These are phyloP conservation scores for Drosophila glabriapex DNA, from an alignment of 2,888 invertebrate species.

Conservation along the genomic window DNA sequence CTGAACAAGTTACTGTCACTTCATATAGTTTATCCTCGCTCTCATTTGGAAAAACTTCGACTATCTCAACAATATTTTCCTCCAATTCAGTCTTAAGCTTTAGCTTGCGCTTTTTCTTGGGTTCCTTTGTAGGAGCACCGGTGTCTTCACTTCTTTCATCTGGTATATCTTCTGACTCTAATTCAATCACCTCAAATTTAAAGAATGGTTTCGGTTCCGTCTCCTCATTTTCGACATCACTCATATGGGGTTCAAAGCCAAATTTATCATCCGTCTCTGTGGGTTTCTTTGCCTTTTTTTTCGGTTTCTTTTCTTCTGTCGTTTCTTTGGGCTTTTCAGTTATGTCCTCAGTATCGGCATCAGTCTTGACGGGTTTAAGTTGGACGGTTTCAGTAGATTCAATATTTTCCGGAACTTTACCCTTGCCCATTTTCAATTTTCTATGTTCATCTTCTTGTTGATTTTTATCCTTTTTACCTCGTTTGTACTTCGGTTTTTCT, in stretches of 20 bases:
- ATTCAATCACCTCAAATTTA: conserved; percentile 76
- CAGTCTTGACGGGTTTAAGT: conserved; percentile 76
- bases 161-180: conserved; percentile 60
- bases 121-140: conserved; percentile 59
- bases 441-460: conserved; percentile 62
- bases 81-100: conserved; percentile 84
- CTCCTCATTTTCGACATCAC: conserved; percentile 51
- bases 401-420: conserved; percentile 74
- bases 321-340: conserved; percentile 38
- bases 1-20: conserved; percentile 67
- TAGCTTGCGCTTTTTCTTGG: conserved; percentile 82
- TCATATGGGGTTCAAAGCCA: conserved; percentile 57
- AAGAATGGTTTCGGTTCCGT: conserved; percentile 67
- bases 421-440: conserved; percentile 81
- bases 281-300: conserved; percentile 65
- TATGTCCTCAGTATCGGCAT: conserved; percentile 34
- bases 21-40: conserved; percentile 63
- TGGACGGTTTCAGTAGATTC: conserved; percentile 82
- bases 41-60: conserved; percentile 78
- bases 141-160: conserved; percentile 68
- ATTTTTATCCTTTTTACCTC: conserved; percentile 66
- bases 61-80: conserved; percentile 85
- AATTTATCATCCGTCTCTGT: conserved; percentile 56
- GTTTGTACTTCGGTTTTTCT: conserved; percentile 84
- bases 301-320: conserved; percentile 54